Base-by-base conservation (phyloP, 2,797 vertebrate genomes). In the Pristis pectinata region DNA sequence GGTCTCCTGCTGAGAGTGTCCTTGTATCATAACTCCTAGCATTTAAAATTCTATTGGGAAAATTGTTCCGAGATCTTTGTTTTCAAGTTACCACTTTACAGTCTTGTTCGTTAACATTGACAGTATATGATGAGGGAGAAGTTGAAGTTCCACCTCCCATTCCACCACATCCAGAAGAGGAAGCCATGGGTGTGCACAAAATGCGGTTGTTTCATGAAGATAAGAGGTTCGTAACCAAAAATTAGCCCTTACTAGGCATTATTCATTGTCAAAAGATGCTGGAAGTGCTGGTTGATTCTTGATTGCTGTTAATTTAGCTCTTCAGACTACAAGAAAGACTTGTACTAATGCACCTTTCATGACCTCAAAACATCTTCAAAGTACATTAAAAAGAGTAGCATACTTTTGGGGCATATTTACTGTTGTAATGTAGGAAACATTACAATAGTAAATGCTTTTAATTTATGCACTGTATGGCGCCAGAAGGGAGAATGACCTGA, bases 101-200 rank as follows among this genome's bases (percentile, higher is more conserved):
- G 27, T 76, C 92, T n/a, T 94, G 15, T 94, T 76, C 27, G 61
- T 37, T 92, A 53, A 56, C 67, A 30, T 94, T 91, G 49, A 34
- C 92, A 94, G 94, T 96, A 95, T 89, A 0, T 4, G 92, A 96
- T 95, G 97, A 96, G 94, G 95, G 96, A 15, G 97, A 98, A 91
- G 97, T 97, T 0, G 97, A 97, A 95, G 96, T 96, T n/a, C 97
- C 97, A 22, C 97, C 97, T 22, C 96, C 97, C 93, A 96, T 97
- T 44, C 96, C 97, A 94, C 97, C 96, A 0, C 97, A 97, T 95
- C 97, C 97, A 11, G 96, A 97, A 19, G 96, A 96, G 19, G 95
- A 96, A 13, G 15, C 13, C 10, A 9, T 53, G 74, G 44, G 22
- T 79, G 44, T 74, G 30, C 49, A 49, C 67, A 74, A 94, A n/a